Evolutionary conservation across 35 echinoderm and acorn worm genomes (phyloP).

Genomic region (Diadema setosum): DNA sequence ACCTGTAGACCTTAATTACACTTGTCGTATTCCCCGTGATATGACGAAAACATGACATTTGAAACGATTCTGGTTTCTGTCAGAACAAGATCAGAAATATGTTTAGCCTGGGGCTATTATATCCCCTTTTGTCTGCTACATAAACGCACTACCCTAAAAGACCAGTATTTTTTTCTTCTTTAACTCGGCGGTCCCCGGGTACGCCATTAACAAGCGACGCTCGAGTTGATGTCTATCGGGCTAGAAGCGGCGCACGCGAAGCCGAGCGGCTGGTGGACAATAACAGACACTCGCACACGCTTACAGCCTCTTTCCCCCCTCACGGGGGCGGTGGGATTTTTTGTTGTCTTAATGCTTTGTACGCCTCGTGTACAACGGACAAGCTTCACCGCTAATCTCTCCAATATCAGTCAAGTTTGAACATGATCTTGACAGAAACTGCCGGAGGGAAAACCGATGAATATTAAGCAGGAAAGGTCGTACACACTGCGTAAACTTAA

Average conservation of each 20-base stretch:
- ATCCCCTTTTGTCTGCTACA: not conserved
- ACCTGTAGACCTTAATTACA: not conserved
- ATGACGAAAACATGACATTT: not conserved
- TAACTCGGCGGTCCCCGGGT: not conserved
- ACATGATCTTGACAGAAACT: constrained; percentile 1
- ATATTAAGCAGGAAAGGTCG: constrained; percentile 19
- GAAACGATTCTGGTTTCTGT: not conserved
- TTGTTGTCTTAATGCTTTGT: constrained; percentile 12
- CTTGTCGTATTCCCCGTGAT: not conserved
- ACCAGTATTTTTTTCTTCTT: not conserved
- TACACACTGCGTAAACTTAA: not conserved
- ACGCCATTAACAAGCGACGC: not conserved
- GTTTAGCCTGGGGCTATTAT: not conserved
- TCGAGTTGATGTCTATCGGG: not conserved
- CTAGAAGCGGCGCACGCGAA: not conserved
- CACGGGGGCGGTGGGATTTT: not conserved
- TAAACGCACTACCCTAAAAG: not conserved
- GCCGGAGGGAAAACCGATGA: constrained; percentile 7
- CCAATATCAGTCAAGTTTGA: constrained; percentile 17
- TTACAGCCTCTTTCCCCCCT: not conserved
- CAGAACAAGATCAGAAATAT: not conserved
- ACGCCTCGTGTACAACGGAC: not conserved
- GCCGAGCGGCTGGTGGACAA: constrained; percentile 10
- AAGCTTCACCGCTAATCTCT: not conserved
- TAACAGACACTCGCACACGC: not conserved